Percentiles rank a stretch among this genome's conserved stretches.
phyloP scores from a whole-genome alignment of 2,888 invertebrate genomes.

The Oasisia sp. region DNA sequence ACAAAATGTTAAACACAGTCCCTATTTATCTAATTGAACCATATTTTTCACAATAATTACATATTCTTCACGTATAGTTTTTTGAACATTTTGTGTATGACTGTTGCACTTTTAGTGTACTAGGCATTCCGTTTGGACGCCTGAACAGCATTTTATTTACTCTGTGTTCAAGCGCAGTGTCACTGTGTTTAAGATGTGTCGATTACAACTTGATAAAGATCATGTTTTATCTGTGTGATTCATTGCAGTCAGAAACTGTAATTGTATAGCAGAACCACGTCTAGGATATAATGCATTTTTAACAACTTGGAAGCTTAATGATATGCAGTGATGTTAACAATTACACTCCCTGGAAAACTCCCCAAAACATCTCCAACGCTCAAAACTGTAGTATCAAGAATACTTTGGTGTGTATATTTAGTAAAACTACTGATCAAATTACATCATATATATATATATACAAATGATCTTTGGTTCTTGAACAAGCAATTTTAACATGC shows the following conservation, averaged over 20 bases:
- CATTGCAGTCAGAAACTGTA: not conserved
- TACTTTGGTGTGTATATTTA: not conserved
- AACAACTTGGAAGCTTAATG: not conserved
- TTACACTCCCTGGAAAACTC: not conserved
- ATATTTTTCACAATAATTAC: not conserved
- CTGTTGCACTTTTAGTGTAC: not conserved
- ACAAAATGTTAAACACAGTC: not conserved
- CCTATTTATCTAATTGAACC: not conserved
- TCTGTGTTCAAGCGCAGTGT: no score
- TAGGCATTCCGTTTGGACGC: not conserved
- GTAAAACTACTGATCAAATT: constrained; percentile 3
- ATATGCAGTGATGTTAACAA: not conserved
- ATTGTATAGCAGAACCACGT: not conserved
- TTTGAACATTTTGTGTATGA: not conserved
- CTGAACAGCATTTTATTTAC: no score
- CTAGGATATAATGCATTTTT: not conserved
- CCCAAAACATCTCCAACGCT: not conserved
- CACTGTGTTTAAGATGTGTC: no score
- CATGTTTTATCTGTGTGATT: not conserved
- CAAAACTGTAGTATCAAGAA: not conserved
- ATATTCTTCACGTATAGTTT: not conserved
- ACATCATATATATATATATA: not conserved
- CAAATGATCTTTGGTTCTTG: not conserved
- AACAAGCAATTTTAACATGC: constrained; percentile 13
- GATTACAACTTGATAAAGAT: no score